Conservation (phyloP, 2,888 invertebrate species). For the Lingula anatina region DNA sequence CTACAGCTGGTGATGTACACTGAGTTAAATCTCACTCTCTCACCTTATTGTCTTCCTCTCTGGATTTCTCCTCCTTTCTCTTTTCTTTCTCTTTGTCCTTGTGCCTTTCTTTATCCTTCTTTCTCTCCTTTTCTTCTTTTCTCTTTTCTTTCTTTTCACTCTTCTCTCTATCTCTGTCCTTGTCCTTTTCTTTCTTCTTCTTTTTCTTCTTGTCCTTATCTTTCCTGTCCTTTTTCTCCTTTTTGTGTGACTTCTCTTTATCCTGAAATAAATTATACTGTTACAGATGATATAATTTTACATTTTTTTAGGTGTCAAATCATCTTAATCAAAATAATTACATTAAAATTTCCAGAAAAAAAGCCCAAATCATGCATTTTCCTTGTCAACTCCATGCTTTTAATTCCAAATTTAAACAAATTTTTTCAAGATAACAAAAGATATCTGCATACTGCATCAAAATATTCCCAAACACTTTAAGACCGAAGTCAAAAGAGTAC, state of each 20-base stretch:
- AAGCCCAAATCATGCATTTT: too few relatives aligned
- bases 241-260: neutral
- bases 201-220: constrained; percentile 15
- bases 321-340: too few relatives aligned
- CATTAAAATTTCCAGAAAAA: too few relatives aligned
- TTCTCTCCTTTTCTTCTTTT: constrained; percentile 25
- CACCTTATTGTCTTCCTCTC: neutral
- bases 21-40: neutral
- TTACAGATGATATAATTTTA: too few relatives aligned
- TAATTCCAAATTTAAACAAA: too few relatives aligned
- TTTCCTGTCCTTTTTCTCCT: neutral
- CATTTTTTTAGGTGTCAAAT: neutral
- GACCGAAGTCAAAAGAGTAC: too few relatives aligned
- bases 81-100: constrained; percentile 17
- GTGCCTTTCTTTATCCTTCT: constrained; percentile 19
- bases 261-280: too few relatives aligned
- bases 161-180: constrained; percentile 54
- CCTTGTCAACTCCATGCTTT: too few relatives aligned
- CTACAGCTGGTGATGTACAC: neutral
- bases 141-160: constrained; percentile 26
- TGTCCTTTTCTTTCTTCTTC: constrained; percentile 55
- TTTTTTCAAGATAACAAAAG: too few relatives aligned
- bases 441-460: too few relatives aligned
- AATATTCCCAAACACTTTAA: too few relatives aligned
- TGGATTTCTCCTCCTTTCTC: neutral